Conservation (phyloP, 2,797 vertebrate genomes). For the Aselliscus stoliczkanus region DNA sequence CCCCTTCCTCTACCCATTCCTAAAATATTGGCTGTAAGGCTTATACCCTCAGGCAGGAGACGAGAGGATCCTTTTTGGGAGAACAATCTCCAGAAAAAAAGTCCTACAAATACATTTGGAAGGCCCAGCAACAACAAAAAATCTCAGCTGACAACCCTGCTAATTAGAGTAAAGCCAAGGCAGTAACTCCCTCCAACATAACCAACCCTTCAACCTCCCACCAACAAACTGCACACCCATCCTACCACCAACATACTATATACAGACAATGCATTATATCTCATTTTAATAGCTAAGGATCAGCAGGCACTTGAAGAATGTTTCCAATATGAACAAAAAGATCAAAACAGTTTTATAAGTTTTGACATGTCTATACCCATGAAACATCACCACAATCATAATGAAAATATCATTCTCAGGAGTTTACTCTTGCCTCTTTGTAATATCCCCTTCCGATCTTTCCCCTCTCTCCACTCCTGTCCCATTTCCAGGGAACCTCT, state of each 20-base stretch:
- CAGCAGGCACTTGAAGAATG: not conserved
- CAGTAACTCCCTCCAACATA: not conserved
- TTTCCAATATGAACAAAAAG: not conserved
- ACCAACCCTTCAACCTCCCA: not conserved
- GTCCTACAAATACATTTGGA: not conserved
- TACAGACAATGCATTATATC: not conserved
- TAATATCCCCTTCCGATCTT: not conserved
- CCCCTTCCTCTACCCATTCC: not conserved
- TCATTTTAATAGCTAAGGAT: not conserved
- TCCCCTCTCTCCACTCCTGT: not conserved
- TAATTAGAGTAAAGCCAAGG: not conserved
- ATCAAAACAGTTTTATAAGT: not conserved
- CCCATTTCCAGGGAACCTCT: not conserved
- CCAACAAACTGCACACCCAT: not conserved
- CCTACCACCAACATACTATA: not conserved
- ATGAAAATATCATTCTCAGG: not conserved
- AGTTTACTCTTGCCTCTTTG: not conserved
- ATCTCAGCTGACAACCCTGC: not conserved
- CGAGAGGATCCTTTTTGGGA: not conserved
- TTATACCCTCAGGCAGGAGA: not conserved
- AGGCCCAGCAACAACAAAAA: not conserved
- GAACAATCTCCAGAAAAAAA: not conserved
- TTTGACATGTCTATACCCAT: not conserved
- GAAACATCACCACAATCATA: not conserved
- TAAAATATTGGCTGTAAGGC: not conserved